Evolutionary conservation across 1,140 invertebrate genomes (phyloP).

Genomic region (Drosophila ohnishii): DNA sequence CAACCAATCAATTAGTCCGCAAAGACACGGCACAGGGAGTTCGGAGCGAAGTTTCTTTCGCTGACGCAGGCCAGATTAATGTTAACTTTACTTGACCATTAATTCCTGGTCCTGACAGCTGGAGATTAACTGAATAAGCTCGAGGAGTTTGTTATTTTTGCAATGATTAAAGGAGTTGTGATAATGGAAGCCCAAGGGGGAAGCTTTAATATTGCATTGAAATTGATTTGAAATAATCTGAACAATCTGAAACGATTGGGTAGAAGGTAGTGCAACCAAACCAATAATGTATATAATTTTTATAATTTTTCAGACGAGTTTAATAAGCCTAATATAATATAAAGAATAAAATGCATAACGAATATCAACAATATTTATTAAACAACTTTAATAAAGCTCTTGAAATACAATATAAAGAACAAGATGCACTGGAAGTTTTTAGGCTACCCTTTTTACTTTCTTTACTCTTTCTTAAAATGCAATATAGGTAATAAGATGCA

Average conservation of each 20-base stretch:
- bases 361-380: no score
- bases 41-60: conserved; percentile 9
- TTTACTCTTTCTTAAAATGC: no score
- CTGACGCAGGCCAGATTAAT: conserved; percentile 15
- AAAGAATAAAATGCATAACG: background rate
- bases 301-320: no score
- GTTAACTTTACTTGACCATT: conserved; percentile 17
- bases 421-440: no score
- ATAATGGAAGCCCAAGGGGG: background rate
- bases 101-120: conserved; percentile 19
- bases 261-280: background rate
- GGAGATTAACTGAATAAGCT: conserved; percentile 16
- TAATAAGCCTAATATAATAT: no score
- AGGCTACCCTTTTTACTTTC: no score
- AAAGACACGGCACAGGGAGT: conserved; percentile 4
- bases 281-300: background rate
- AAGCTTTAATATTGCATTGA: background rate
- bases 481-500: background rate
- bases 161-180: background rate
- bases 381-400: no score
- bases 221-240: background rate
- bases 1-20: conserved; percentile 45
- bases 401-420: background rate
- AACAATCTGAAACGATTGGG: background rate
- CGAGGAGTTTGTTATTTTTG: background rate